Conservation (phyloP, 2,113 vertebrate species). For the Muscicapa adusta region DNA sequence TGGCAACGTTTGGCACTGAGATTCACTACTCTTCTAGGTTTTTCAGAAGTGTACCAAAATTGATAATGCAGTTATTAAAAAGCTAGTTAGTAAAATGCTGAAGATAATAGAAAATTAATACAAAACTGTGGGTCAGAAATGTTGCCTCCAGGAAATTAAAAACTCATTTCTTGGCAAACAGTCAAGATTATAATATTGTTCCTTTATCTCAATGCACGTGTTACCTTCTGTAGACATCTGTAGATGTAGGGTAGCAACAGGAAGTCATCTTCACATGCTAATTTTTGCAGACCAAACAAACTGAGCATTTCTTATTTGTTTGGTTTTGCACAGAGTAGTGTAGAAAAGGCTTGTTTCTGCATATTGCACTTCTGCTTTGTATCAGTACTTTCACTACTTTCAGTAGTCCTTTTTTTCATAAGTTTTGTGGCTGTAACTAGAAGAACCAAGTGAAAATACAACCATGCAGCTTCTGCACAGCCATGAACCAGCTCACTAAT, state of each 20-base stretch:
- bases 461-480: not conserved
- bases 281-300: not conserved
- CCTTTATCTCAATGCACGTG: not conserved
- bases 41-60: not conserved
- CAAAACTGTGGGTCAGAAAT: not conserved
- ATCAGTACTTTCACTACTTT: not conserved
- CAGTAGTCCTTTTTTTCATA: not conserved
- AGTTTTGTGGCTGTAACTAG: not conserved
- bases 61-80: not conserved
- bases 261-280: not conserved
- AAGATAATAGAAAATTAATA: not conserved
- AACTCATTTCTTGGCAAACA: not conserved
- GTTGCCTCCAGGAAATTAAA: not conserved
- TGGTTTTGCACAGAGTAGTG: not conserved
- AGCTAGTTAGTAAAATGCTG: not conserved
- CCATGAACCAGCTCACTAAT: not conserved
- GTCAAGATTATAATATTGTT: not conserved
- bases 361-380: not conserved
- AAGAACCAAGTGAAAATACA: not conserved
- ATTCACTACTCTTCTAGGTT: not conserved
- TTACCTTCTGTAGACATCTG: not conserved
- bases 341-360: not conserved
- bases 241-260: not conserved
- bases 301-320: not conserved
- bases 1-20: too few relatives aligned